phyloP scores from a whole-genome alignment of 2,888 invertebrate genomes.

The Malachius bipustulatus region DNA sequence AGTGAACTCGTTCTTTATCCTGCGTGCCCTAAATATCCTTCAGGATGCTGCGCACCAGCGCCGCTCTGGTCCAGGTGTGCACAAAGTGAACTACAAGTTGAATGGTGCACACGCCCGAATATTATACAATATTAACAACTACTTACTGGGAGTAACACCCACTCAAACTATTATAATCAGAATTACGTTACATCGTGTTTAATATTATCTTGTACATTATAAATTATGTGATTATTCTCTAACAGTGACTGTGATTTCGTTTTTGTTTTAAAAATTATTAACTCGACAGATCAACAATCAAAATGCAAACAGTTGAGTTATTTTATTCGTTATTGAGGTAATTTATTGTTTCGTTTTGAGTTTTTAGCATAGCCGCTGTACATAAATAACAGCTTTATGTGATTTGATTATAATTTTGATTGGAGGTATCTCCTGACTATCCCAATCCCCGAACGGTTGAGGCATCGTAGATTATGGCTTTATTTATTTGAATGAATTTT shows the following conservation, averaged over 20 bases:
- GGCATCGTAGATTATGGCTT: conserved; percentile 19
- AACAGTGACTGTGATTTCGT: conserved; percentile 25
- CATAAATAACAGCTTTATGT: conserved; percentile 1
- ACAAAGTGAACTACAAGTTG: conserved; percentile 26
- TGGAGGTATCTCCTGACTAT: too few relatives aligned
- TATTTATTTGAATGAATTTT: conserved; percentile 28
- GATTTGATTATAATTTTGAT: too few relatives aligned
- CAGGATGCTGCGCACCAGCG: conserved; percentile 26
- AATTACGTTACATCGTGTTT: conserved; percentile 16
- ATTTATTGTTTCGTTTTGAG: neutral
- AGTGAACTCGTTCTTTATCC: conserved; percentile 17
- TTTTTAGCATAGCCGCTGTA: conserved; percentile 2
- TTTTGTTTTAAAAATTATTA: conserved; percentile 2
- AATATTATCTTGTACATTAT: conserved; percentile 3
- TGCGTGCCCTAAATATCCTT: conserved; percentile 21
- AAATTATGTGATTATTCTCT: conserved; percentile 12
- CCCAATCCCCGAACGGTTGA: too few relatives aligned
- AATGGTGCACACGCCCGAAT: conserved; percentile 32
- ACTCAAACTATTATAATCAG: conserved; percentile 24
- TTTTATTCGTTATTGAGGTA: neutral
- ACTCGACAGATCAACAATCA: neutral
- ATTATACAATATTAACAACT: conserved; percentile 30
- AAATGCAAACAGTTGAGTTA: neutral
- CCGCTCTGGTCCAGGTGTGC: conserved; percentile 24
- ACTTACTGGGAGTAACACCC: conserved; percentile 18